Percentiles rank a stretch among this genome's conserved stretches.
These are phyloP conservation scores for Zaprionus capensis DNA, from an alignment of 1,140 invertebrate genomes.

Conservation along the genomic window DNA sequence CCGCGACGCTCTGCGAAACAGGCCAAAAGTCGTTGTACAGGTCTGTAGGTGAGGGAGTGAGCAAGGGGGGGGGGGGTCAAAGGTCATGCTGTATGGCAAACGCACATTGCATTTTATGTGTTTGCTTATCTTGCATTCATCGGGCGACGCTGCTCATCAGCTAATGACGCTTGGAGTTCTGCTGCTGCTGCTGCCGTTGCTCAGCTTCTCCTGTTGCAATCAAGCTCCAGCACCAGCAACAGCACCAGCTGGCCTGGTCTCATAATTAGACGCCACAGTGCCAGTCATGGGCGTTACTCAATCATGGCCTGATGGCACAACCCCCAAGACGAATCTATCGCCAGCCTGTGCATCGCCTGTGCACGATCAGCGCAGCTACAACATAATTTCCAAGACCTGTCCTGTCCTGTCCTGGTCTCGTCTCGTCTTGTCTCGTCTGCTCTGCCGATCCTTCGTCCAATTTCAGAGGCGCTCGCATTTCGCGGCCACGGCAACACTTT, in stretches of 20 bases:
- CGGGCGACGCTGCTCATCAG: constrained; percentile 64
- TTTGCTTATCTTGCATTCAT: constrained; percentile 74
- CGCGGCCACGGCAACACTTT: constrained; percentile 69
- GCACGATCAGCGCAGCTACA: constrained; percentile 68
- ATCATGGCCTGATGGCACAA: constrained; percentile 83
- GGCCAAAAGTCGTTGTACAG: constrained; percentile 4
- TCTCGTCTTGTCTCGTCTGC: constrained; percentile 12
- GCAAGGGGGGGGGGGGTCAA: background rate
- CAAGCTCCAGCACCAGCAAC: constrained; percentile 3
- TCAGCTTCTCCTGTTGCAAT: constrained; percentile 17
- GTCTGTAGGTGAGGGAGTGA: background rate
- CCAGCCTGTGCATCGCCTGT: constrained; percentile 15
- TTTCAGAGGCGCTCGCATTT: constrained; percentile 70
- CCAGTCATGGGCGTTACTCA: constrained; percentile 79
- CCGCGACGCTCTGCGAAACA: constrained; percentile 67
- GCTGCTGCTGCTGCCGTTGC: constrained; percentile 19
- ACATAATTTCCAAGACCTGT: constrained; percentile 64
- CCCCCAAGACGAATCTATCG: constrained; percentile 60
- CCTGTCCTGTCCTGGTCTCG: background rate
- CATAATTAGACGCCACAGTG: constrained; percentile 69
- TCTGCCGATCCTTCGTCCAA: constrained; percentile 47
- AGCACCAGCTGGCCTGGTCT: constrained; percentile 33
- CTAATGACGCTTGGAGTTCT: constrained; percentile 59
- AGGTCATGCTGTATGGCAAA: constrained; percentile 37
- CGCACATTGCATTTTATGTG: constrained; percentile 60